Conservation (phyloP, 2,888 invertebrate genomes). For the Lithophane leautieri region DNA sequence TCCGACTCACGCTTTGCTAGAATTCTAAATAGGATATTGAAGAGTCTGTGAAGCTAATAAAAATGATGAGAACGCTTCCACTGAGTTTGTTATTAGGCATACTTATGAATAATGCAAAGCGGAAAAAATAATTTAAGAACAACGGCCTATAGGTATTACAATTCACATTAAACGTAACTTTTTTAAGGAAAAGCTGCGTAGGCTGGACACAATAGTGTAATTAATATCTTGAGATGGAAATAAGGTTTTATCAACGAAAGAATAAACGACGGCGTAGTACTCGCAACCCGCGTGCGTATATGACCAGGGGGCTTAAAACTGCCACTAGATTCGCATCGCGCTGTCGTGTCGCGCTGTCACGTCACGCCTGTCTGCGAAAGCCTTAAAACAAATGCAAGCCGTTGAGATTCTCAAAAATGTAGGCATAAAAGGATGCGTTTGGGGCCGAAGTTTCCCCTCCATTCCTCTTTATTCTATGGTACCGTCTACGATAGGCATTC, state of each 20-base stretch:
- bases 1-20: slow-evolving; percentile 51
- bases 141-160: slow-evolving; percentile 42
- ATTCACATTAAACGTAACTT: slow-evolving; percentile 49
- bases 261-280: background rate
- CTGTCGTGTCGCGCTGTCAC: too few relatives aligned
- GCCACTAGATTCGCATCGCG: too few relatives aligned
- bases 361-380: background rate
- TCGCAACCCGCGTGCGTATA: too few relatives aligned
- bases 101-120: slow-evolving; percentile 69
- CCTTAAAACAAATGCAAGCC: background rate
- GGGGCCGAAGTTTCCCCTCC: background rate
- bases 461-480: slow-evolving; percentile 19
- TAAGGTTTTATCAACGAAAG: background rate
- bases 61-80: slow-evolving; percentile 65
- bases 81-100: slow-evolving; percentile 64
- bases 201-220: slow-evolving; percentile 15
- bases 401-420: background rate
- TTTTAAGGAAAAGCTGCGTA: slow-evolving; percentile 28
- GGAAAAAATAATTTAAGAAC: slow-evolving; percentile 61
- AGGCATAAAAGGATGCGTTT: background rate
- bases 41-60: slow-evolving; percentile 64
- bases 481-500: slow-evolving; percentile 55
- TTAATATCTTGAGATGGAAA: slow-evolving; percentile 9
- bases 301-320: too few relatives aligned
- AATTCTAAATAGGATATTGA: slow-evolving; percentile 64